Base-by-base conservation (phyloP, 2,888 invertebrate genomes). In the Philonicus albiceps region DNA sequence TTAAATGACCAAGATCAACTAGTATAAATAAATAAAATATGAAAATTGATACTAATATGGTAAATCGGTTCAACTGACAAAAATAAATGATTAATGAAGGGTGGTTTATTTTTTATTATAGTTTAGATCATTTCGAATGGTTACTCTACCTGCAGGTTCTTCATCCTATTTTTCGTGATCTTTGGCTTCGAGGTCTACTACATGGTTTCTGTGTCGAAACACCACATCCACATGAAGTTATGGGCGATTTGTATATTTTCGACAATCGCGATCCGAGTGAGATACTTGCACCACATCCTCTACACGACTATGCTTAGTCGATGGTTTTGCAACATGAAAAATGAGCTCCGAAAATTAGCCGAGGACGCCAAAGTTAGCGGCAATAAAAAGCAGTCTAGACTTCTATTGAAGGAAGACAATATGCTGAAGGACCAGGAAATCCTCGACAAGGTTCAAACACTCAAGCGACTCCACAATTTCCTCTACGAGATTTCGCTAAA, bases 271-370 rank as follows among this genome's bases (percentile, higher is more conserved):
- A 19, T 27, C 22, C 27, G 37, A 64, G 22, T 86, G 7, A 53
- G 76, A n/a, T 64, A 76, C 73, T 27, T 86, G 40, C 86, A 86
- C 19, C 86, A 86, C 27, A 76, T 86, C 22, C 49, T 86, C 53
- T 76, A 86, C 43, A 53, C 86, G 5, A 86, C 55, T 3, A 30
- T 86, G 19, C 73, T 86, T n/a, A 86, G 31, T 27, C 55, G 37
- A 34, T 86, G 76, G 86, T 76, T 76, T 30, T 5, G 16, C 37
- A 11, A 34, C 22, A 34, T 86, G 55, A 86, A 86, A 76, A 83
- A 31, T 72, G 72, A 83, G 8, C 13, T 83, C n/a, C 55, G n/a
- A 22, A 72, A 37, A 22, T 72, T 83, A 27, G 31, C 31, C 22
- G 13, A n/a, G n/a, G 40, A 76, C n/a, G 40, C 40, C 16, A 27